Evolutionary conservation across 2,888 invertebrate species (phyloP).

Genomic region (Drosophila nr. perissopoda): DNA sequence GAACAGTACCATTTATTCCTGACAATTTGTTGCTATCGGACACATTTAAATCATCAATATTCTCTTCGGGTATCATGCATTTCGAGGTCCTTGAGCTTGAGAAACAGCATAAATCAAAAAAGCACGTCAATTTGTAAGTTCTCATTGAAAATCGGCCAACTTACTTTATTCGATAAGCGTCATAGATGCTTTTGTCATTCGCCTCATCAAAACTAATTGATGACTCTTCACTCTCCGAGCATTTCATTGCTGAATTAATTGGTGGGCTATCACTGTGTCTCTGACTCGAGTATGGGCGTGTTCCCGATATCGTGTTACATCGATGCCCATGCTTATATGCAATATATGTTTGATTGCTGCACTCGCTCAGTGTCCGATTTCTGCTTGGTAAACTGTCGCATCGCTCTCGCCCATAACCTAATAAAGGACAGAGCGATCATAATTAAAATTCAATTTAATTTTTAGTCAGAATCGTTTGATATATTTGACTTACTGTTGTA

Average conservation of each 20-base stretch:
- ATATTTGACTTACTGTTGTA: conserved; percentile 67
- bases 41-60: conserved; percentile 85
- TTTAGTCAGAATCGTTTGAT: no score
- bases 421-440: background rate
- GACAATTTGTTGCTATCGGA: conserved; percentile 55
- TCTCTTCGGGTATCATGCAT: conserved; percentile 88
- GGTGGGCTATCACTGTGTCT: conserved; percentile 84
- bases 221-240: conserved; percentile 89
- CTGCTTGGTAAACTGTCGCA: conserved; percentile 92
- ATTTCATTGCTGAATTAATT: conserved; percentile 86
- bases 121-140: background rate
- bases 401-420: conserved; percentile 86
- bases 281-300: conserved; percentile 85
- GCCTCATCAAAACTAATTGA: conserved; percentile 89
- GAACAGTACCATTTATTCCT: conserved; percentile 44
- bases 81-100: conserved; percentile 72
- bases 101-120: background rate
- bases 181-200: conserved; percentile 86
- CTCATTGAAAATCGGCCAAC: conserved; percentile 10
- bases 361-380: conserved; percentile 88
- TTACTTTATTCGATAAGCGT: conserved; percentile 81
- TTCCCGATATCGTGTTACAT: conserved; percentile 84
- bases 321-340: conserved; percentile 84
- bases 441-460: no score
- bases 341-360: conserved; percentile 82